These are phyloP conservation scores for Scyliorhinus canicula DNA, from an alignment of 2,797 vertebrate genomes.

Conservation along the genomic window DNA sequence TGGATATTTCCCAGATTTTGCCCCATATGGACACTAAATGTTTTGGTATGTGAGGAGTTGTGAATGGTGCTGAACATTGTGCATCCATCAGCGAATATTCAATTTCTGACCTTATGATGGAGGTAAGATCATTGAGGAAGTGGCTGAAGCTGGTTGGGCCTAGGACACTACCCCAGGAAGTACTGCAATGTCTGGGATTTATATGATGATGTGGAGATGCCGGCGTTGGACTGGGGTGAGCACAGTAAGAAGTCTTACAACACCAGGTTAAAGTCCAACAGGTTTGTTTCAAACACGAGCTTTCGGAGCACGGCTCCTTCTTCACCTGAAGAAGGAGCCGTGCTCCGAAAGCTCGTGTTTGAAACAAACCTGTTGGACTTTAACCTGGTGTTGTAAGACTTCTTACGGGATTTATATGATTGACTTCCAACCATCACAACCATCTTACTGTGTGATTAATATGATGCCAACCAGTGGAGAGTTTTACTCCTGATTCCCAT, in stretches of 20 bases:
- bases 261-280: too few relatives aligned
- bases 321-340: too few relatives aligned
- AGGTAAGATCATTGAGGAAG: neutral
- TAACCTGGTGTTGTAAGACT: too few relatives aligned
- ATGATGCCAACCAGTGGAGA: neutral
- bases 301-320: too few relatives aligned
- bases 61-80: neutral
- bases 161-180: neutral
- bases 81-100: neutral
- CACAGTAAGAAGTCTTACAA: too few relatives aligned
- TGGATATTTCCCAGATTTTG: neutral
- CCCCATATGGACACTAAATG: neutral
- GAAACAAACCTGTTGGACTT: too few relatives aligned
- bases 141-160: neutral
- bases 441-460: neutral
- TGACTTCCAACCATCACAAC: neutral
- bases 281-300: too few relatives aligned
- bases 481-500: neutral
- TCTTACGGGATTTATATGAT: too few relatives aligned
- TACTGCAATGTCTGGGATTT: neutral
- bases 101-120: neutral
- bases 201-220: too few relatives aligned
- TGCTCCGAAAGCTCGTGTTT: too few relatives aligned
- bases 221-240: too few relatives aligned
- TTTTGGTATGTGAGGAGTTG: neutral